Base-by-base conservation (phyloP, 2,113 vertebrate genomes). In the Elaphurus davidianus region DNA sequence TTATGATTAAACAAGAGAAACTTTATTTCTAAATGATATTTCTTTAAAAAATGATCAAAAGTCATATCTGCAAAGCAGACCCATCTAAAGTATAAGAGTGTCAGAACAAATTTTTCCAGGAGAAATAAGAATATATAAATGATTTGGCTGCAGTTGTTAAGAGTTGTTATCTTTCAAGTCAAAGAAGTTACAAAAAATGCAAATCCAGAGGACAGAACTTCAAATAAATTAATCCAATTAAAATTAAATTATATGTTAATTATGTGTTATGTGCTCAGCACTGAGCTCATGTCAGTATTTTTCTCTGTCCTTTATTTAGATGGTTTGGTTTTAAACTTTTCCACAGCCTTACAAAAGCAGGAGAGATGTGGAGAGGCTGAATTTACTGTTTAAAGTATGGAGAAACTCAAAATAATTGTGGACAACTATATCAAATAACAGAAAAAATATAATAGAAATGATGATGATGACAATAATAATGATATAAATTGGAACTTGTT, bases 21-120 rank as follows among this genome's bases (percentile, higher is more conserved):
- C 91, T 93, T 54, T 27, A 92, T 96, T 97, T 92, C 81, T 87
- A 98, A 97, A 96, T 94, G 43, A 0, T 87, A 13, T 33, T 98
- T 81, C 90, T 90, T 81, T 78, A 95, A 95, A 97, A 97, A 96
- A 59, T 89, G 8, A 97, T 92, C 87, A 97, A 98, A 97, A 91
- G 52, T 76, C 54, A 60, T 33, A 52, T 94, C 92, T 1, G 3
- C 27, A 85, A 86, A 94, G 67, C 88, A 9, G 16, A 50, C 30
- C 16, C 0, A 5, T 90, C 91, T 43, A 62, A 82, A 93, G 82
- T 91, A 94, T 54, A 27, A 28, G 85, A 96, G 43, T 97, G 59
- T 82, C 28, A 94, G 95, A 98, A 97, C 40, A 62, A 33, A 90
- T 67, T 25, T 94, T 96, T 10, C 0, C 19, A 52, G 30, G 60